Percentiles rank a stretch among this genome's conserved stretches.
These are phyloP conservation scores for Setophaga kirtlandii DNA, from an alignment of 2,113 vertebrate species.

Conservation along the genomic window DNA sequence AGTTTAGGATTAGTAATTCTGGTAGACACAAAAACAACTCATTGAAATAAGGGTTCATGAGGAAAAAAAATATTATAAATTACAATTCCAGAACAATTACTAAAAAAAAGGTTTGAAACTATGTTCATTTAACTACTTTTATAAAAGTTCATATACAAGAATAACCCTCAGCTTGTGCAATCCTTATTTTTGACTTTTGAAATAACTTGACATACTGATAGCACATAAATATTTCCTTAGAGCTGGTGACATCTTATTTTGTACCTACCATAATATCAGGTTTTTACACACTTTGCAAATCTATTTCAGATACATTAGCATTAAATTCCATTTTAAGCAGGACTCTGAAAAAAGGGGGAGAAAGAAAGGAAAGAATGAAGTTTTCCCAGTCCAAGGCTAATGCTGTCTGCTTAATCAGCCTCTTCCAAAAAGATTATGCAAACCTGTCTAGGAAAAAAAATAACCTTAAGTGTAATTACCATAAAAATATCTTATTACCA, in stretches of 20 bases:
- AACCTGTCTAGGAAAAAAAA: neutral
- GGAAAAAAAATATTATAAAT: neutral
- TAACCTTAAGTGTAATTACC: neutral
- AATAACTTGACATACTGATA: neutral
- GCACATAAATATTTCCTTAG: neutral
- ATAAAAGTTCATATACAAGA: neutral
- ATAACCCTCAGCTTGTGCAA: neutral
- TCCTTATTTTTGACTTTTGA: neutral
- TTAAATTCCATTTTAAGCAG: neutral
- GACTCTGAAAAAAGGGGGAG: neutral
- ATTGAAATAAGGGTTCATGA: neutral
- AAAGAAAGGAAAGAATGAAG: neutral
- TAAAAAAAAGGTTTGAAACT: neutral
- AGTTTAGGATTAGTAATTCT: neutral
- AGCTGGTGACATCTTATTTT: neutral
- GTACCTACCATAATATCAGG: neutral
- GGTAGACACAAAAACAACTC: neutral
- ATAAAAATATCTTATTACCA: neutral
- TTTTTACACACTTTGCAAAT: neutral
- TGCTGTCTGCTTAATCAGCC: neutral
- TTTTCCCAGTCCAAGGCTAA: neutral
- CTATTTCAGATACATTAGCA: neutral
- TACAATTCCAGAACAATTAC: neutral
- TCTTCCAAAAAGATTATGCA: slow-evolving; percentile 9
- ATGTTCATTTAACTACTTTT: neutral